Conservation (phyloP, 2,113 vertebrate species). For the Pomatorhinus ruficollis region DNA sequence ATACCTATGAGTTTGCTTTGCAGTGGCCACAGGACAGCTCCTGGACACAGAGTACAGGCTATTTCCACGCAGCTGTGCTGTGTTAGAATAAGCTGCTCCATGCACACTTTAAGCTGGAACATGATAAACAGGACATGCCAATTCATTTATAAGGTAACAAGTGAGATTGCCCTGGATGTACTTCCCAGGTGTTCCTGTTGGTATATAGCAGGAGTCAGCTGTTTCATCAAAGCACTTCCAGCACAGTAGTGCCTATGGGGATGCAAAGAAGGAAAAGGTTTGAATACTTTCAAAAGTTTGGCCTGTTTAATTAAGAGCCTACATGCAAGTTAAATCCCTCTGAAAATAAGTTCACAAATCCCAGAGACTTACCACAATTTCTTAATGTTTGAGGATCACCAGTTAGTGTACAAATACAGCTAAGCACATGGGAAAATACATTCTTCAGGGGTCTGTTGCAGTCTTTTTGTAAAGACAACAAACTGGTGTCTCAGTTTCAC, state of each 20-base stretch:
- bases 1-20: rapidly evolving
- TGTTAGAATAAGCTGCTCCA: rapidly evolving
- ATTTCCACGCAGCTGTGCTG: background rate
- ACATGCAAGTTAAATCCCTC: background rate
- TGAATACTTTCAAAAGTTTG: background rate
- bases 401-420: background rate
- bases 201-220: background rate
- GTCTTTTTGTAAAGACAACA: background rate
- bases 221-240: background rate
- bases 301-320: background rate
- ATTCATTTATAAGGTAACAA: background rate
- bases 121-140: background rate
- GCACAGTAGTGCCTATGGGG: rapidly evolving
- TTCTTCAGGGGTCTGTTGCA: background rate
- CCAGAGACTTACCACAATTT: background rate
- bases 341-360: background rate
- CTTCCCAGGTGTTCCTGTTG: background rate
- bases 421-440: background rate
- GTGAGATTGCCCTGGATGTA: background rate
- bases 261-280: rapidly evolving
- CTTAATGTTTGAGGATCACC: background rate
- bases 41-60: background rate
- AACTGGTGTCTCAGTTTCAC: background rate
- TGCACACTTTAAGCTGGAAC: background rate
- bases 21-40: background rate